Evolutionary conservation across 2,888 invertebrate genomes (phyloP), one percentile per base, ranked within the genome.

Genomic region (Adelognathus sp.): DNA sequence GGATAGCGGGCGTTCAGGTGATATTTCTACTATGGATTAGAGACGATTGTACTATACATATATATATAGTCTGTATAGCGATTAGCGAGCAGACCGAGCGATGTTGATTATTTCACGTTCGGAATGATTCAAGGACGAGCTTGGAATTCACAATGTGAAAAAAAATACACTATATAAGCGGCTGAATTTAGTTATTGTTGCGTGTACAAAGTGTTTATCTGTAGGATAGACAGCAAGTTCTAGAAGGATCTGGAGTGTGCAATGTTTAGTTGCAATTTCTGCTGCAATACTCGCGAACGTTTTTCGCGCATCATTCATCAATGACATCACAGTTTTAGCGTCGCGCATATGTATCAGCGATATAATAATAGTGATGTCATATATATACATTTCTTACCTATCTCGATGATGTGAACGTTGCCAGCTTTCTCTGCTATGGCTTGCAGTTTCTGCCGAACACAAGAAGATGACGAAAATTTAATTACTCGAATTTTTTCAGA

Each of bases 341-440:
- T 46, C 46, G 9, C 24, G n/a, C 36, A 5, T n/a, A 29, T 54
- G 18, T 24, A 39, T 29, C 2, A 50, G 14, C 14, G 11, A 56
- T 29, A 11, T n/a, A 46, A 31, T 31, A n/a, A 9, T 16, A 61
- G 33, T 4, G 31, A 31, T 11, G 2, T 4, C n/a, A n/a, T n/a
- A n/a, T n/a, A n/a, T 18, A 66, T 16, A 41, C 24, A 60, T 21
- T 7, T 85, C 89, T 93, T 93, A 97, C 97, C 97, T 88, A 97
- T 92, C 90, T 95, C 92, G 61, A 97, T 87, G 77, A 97, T 93
- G 82, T 95, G 94, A 61, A 97, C 88, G 85, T 95, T 95, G 81
- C 93, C 91, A 84, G 95, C 92, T 70, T 93, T 89, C 18, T 93
- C 89, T 0, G 95, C 93, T 80, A 97, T 86, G 79, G 93, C 91